Base-by-base conservation (phyloP, 1,140 invertebrate genomes). In the Mylabris phalerata region DNA sequence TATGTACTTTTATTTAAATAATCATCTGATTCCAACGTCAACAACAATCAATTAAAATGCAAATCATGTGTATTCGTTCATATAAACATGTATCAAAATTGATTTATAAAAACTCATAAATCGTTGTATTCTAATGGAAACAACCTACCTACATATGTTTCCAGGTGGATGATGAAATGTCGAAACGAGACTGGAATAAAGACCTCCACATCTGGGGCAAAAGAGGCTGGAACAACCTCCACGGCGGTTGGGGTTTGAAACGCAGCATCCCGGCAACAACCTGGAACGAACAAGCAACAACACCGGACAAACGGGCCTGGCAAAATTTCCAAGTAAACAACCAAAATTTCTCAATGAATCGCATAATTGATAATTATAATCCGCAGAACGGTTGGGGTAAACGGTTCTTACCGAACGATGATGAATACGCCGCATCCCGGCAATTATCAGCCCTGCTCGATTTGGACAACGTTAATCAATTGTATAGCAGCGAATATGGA, bases 221-320 rank as follows among this genome's bases (percentile, higher is more conserved):
- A 59, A 72, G 83, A 4, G 41, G 41, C 24, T 85, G 83, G 83
- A 77, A 80, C 48, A 79, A 80, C 50, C 66, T 85, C 3, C 79
- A 80, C 58, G 78, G 79, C 1, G 78, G 78, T 0, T 86, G 84
- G 84, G 83, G 82, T 50, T 38, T 47, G 7, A 84, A 84, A 64
- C 69, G 82, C 3, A 75, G 71, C 45, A 27, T 43, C 9, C 38
- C 45, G 1, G 3, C 41, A 42, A 7, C 11, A 32, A 42, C 61
- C 0, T 68, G 61, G 47, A 62, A 48, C 26, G 63, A 67, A 9
- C 44, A 55, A 40, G 42, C 55, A 5, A 52, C 58, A 39, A 43
- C 39, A 11, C 40, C 48, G 25, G 66, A 70, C 4, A 72, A 72
- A 62, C 57, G 69, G 32, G 65, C 68, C n/a, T 72, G 71, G 71